Base-by-base conservation (phyloP, 2,113 vertebrate species). In the Oryzias javanicus region DNA sequence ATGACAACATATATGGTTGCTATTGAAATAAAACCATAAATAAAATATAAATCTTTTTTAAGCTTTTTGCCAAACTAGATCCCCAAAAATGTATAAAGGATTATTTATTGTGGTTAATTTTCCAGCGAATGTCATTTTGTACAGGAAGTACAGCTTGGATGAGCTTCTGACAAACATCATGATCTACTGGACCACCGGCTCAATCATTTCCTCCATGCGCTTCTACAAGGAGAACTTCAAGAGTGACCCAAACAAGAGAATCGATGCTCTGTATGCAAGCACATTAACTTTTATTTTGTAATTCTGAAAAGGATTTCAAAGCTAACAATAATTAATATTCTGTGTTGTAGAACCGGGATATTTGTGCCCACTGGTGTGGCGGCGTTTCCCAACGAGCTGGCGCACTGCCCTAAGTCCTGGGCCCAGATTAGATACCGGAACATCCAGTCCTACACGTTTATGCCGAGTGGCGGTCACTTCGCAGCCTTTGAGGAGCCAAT, bases 171-270 rank as follows among this genome's bases (percentile, higher is more conserved):
- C 94, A 55, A 93, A 91, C 0, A 76, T 94, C 42, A 95, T 95
- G 94, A 94, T 96, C 86, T 96, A 96, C 62, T 96, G 95, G 94
- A 91, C 91, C 52, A 93, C 94, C 1, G 86, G 92, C 40, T 92
- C 91, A 74, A 94, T 95, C 0, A 83, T 91, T 6, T 64, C 94
- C 2, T 95, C 94, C 20, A 93, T 95, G 94, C 88, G 94, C 14
- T 94, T 90, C 85, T 95, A 95, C 87, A 96, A 96, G 81, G 95
- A 96, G 76, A 94, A 94, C 56, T 0, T 95, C 0, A 51, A 73
- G 44, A 54, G 13, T 7, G 47, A 91, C 47, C 65, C 55, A 4
- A 0, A 14, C 0, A 62, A 81, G 0, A 55, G 44, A 56, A 50
- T 74, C 40, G 70, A 89, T 60, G 1, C 3, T 60, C 88, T 79